Percentiles rank a stretch among this genome's conserved stretches.
phyloP scores from a whole-genome alignment of 2,113 vertebrate species.

The Danio rerio region GRCz12tu NC_133183.1:4537501-4538000 shows the following conservation, averaged over 20 bases:
- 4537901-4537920: background rate
- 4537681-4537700: constrained; percentile 72
- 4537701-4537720: constrained; percentile 71
- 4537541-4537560: constrained; percentile 92
- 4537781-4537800: constrained; percentile 2
- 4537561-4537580: constrained; percentile 93
- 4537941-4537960: too few species aligned
- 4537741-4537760: background rate
- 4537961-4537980: too few species aligned
- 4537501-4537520: constrained; percentile 86
- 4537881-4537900: background rate
- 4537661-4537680: constrained; percentile 69
- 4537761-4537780: background rate
- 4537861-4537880: background rate
- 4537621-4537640: constrained; percentile 98
- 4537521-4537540: constrained; percentile 88
- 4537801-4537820: background rate
- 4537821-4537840: background rate
- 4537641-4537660: constrained; percentile 85
- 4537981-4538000: too few species aligned
- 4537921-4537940: background rate
- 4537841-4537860: constrained; percentile 21
- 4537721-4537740: constrained; percentile 59
- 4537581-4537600: constrained; percentile 83
- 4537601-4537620: constrained; percentile 87